phyloP scores from a whole-genome alignment of 1,140 invertebrate genomes.

The Ceratoteleas bidentatus region DNA sequence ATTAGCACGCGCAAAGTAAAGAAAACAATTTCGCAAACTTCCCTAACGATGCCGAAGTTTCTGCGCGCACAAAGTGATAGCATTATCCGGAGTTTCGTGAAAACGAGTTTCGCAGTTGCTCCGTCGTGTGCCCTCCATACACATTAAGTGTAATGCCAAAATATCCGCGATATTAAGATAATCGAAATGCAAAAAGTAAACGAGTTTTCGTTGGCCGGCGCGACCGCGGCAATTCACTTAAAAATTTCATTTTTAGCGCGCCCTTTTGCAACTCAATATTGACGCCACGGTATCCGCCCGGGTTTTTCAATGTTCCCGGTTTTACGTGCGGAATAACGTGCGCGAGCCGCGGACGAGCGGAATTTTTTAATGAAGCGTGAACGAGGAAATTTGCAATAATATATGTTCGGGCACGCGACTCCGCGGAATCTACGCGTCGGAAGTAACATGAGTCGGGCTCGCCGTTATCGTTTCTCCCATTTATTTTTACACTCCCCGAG shows the following conservation, averaged over 20 bases:
- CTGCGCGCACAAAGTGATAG: constrained; percentile 57
- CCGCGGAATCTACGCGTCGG: constrained; percentile 38
- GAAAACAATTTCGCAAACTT: constrained; percentile 64
- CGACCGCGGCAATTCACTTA: constrained; percentile 12
- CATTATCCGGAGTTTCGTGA: constrained; percentile 58
- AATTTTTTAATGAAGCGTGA: constrained; percentile 5
- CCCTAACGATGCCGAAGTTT: constrained; percentile 58
- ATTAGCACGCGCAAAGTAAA: constrained; percentile 61
- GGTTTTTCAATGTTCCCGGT: too few relatives aligned
- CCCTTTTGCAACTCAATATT: constrained; percentile 14
- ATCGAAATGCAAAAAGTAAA: constrained; percentile 47
- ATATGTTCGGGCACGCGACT: constrained; percentile 41
- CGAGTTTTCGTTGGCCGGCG: constrained; percentile 33
- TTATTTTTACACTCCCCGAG: constrained; percentile 64
- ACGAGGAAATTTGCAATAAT: constrained; percentile 30
- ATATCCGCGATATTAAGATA: constrained; percentile 43
- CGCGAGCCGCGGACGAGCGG: neutral
- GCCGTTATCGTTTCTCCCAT: constrained; percentile 62
- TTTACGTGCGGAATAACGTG: neutral
- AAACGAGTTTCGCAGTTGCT: constrained; percentile 60
- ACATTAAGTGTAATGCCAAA: constrained; percentile 52
- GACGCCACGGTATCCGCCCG: too few relatives aligned
- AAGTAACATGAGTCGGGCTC: constrained; percentile 46
- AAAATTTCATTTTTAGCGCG: constrained; percentile 28
- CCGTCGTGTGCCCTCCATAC: constrained; percentile 29